Conservation (phyloP, 1,140 invertebrate species). For the Trialeurodes vaporariorum region DNA sequence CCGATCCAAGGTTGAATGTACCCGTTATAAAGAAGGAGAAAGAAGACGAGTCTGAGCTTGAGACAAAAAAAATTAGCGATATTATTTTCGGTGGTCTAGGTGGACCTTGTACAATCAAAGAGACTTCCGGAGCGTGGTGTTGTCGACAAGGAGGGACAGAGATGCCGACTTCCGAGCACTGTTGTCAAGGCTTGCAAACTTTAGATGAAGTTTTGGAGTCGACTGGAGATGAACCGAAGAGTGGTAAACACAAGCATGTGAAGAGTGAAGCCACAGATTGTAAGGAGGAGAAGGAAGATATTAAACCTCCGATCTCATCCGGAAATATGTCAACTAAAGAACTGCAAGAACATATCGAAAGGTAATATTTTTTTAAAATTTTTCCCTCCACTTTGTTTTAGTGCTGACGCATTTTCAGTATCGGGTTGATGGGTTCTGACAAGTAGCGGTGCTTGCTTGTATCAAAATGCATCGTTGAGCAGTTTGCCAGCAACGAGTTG, state of each 20-base stretch:
- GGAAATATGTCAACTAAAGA: background rate
- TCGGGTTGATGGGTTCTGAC: too few relatives aligned
- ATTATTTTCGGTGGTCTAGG: constrained; percentile 53
- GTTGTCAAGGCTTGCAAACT: constrained; percentile 49
- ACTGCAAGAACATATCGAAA: constrained; percentile 10
- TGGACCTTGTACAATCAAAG: constrained; percentile 44
- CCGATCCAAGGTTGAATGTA: constrained; percentile 17
- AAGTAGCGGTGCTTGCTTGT: too few relatives aligned
- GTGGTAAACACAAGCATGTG: background rate
- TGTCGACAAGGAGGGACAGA: constrained; percentile 53
- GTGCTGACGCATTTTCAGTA: too few relatives aligned
- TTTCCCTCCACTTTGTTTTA: too few relatives aligned
- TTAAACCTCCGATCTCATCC: constrained; percentile 1
- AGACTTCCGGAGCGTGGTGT: constrained; percentile 49
- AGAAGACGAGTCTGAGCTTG: constrained; percentile 5
- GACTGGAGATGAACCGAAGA: constrained; percentile 16
- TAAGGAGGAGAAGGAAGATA: background rate
- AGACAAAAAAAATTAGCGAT: too few relatives aligned
- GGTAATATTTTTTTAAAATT: constrained; percentile 6
- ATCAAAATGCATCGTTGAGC: too few relatives aligned
- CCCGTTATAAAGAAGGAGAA: constrained; percentile 13
- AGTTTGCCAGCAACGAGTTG: too few relatives aligned
- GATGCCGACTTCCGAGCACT: constrained; percentile 54
- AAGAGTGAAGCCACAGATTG: background rate
- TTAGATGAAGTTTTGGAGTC: constrained; percentile 48